These are phyloP conservation scores for Willowsia nigromaculata DNA, from an alignment of 2,888 invertebrate genomes.

Conservation along the genomic window DNA sequence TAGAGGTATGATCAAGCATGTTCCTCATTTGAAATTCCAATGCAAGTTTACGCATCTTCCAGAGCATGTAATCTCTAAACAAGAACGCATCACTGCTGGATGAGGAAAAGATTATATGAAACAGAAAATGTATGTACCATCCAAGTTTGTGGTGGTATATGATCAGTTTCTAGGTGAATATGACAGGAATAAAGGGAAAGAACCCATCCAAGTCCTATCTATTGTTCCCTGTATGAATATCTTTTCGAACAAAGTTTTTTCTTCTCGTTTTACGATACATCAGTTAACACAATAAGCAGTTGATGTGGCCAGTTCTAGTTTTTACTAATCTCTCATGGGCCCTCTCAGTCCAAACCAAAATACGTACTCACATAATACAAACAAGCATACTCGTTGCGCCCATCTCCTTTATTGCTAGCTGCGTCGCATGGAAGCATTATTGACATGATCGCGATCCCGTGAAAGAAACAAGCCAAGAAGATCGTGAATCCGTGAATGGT, in stretches of 20 bases:
- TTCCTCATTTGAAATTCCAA: background rate
- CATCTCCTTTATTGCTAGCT: background rate
- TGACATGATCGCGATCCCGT: background rate
- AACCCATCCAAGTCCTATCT: background rate
- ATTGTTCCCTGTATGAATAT: background rate
- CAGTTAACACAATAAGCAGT: too few species aligned
- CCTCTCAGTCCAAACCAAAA: background rate
- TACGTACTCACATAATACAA: background rate
- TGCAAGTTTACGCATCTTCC: background rate
- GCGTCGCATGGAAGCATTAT: background rate
- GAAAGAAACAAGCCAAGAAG: slow-evolving; percentile 4
- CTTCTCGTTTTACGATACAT: background rate
- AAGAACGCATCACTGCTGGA: background rate
- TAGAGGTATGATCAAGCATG: background rate
- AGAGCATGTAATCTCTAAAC: background rate
- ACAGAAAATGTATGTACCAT: background rate
- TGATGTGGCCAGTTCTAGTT: too few species aligned
- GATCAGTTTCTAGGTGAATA: background rate
- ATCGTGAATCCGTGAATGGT: slow-evolving; percentile 29
- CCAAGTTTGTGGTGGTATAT: background rate
- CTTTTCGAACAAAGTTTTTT: background rate
- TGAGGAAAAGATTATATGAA: background rate
- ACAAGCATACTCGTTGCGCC: background rate
- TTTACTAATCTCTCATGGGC: background rate
- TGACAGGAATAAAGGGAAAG: background rate